Base-by-base conservation (phyloP, 2,888 invertebrate genomes). In the Patella depressa region DNA sequence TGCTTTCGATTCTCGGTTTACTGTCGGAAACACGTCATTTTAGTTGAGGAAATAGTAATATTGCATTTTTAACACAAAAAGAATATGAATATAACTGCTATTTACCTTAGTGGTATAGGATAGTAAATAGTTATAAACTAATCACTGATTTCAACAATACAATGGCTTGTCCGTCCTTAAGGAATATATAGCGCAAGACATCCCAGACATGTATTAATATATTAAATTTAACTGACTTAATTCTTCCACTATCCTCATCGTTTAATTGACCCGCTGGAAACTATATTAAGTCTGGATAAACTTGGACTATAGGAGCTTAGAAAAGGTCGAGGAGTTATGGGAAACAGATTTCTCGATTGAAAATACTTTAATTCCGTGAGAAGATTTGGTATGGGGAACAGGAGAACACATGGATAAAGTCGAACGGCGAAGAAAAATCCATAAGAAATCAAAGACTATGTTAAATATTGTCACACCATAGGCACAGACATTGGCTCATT, bases 301-400 rank as follows among this genome's bases (percentile, higher is more conserved):
- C 19, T 19, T 12, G 24, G 65, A 65, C 24, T 65, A 24, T 19
- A 65, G 19, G 12, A 24, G 24, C 19, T 65, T 65, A 65, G 19
- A 12, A 65, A 65, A 65, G 24, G 65, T 65, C 65, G 24, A 24
- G 24, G 24, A 65, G 24, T 65, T 24, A 65, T 19, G 19, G 19
- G 19, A 24, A 19, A 24, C 24, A 24, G 24, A 65, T 24, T 65
- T 19, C 19, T 65, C 11, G 65, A 65, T 45, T 65, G 65, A 65
- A 65, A 65, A 65, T 65, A 65, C 65, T 19, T 65, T 65, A 65
- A 65, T 65, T 65, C 24, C 24, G 24, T 65, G 65, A 24, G 65
- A 65, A 65, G 24, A 19, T 19, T 24, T 24, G 24, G 65, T 24
- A 24, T 14, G 65, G 15, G 19, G 65, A 24, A 19, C 19, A 65